phyloP scores from a whole-genome alignment of 2,113 vertebrate species.

The Bucco capensis region DNA sequence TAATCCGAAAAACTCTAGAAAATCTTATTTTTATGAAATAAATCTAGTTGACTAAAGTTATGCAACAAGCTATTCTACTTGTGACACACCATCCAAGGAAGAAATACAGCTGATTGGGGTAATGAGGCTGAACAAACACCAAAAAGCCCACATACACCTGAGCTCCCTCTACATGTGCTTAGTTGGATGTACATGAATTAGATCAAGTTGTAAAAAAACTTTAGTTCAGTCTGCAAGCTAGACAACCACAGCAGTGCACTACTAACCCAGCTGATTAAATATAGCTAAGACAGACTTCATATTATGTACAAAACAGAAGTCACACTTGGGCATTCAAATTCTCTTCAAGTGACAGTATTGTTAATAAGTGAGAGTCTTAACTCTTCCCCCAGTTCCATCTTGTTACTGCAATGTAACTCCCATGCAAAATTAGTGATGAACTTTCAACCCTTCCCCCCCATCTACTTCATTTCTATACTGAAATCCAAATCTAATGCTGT shows the following conservation, averaged over 20 bases:
- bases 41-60: background rate
- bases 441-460: background rate
- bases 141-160: background rate
- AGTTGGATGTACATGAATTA: background rate
- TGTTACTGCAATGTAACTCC: background rate
- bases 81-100: background rate
- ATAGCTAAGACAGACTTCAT: background rate
- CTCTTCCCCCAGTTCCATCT: background rate
- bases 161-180: background rate
- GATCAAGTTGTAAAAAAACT: background rate
- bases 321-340: background rate
- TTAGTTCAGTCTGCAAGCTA: background rate
- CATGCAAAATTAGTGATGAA: background rate
- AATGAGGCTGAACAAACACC: background rate
- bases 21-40: background rate
- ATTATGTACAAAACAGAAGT: background rate
- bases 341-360: background rate
- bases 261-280: background rate
- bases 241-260: background rate
- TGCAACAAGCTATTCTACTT: background rate
- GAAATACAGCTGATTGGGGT: background rate
- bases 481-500: background rate
- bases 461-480: background rate
- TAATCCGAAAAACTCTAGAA: background rate
- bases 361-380: background rate